Conservation (phyloP, 2,888 invertebrate genomes). For the Beris morrisii region DNA sequence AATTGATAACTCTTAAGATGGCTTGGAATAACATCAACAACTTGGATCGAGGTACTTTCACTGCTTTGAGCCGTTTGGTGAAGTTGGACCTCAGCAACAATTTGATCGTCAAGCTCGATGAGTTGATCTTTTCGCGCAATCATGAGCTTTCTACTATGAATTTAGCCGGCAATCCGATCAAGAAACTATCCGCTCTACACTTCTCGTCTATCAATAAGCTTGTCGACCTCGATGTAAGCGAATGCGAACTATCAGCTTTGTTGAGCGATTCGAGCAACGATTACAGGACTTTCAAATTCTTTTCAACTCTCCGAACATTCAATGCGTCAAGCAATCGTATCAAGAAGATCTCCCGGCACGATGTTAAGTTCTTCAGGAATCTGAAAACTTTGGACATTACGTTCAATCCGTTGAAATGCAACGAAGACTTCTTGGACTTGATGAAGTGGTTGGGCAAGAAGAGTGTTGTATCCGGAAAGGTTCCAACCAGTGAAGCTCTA, state of each 20-base stretch:
- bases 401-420: constrained; percentile 70
- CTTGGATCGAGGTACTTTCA: constrained; percentile 61
- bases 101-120: constrained; percentile 63
- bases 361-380: constrained; percentile 51
- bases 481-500: constrained; percentile 45
- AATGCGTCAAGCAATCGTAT: constrained; percentile 58
- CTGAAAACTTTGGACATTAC: constrained; percentile 60
- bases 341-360: constrained; percentile 46
- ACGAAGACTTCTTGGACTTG: constrained; percentile 67
- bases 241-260: constrained; percentile 66
- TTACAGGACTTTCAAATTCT: constrained; percentile 56
- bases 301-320: constrained; percentile 61
- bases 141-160: constrained; percentile 64
- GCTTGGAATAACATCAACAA: constrained; percentile 67
- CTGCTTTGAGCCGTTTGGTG: constrained; percentile 62
- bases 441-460: constrained; percentile 57
- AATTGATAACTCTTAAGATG: constrained; percentile 66
- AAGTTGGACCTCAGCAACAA: constrained; percentile 75
- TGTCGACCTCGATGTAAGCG: constrained; percentile 70
- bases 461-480: constrained; percentile 46
- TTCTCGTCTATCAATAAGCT: constrained; percentile 67
- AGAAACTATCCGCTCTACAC: constrained; percentile 66
- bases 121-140: constrained; percentile 68
- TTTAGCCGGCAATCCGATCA: constrained; percentile 72
- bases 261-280: constrained; percentile 62